phyloP scores from a whole-genome alignment of 2,797 vertebrate species.

The Acropternis orthonyx region DNA sequence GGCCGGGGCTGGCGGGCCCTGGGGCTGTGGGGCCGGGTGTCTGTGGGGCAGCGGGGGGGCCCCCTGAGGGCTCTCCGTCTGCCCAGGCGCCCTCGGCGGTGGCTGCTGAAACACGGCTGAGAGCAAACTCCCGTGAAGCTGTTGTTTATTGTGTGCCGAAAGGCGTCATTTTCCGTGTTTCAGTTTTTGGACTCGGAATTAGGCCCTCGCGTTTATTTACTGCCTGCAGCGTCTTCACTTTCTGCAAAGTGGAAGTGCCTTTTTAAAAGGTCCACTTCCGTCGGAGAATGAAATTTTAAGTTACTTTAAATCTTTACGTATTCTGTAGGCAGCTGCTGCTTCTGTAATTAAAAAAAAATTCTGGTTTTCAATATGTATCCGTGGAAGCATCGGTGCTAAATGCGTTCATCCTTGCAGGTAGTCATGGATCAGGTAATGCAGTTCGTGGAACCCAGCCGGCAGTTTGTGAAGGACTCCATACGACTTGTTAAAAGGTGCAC shows the following conservation, averaged over 20 bases:
- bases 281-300: background rate
- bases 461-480: slow-evolving; percentile 98
- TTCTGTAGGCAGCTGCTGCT: background rate
- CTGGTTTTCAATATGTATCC: accelerated
- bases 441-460: slow-evolving; percentile 95
- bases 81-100: too few relatives aligned
- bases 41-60: too few relatives aligned
- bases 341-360: background rate
- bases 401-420: background rate
- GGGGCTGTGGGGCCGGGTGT: too few relatives aligned
- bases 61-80: too few relatives aligned
- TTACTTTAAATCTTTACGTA: background rate
- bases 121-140: too few relatives aligned
- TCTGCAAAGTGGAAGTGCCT: background rate
- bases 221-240: background rate
- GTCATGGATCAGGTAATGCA: slow-evolving; percentile 98
- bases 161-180: accelerated
- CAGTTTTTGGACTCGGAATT: background rate
- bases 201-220: background rate
- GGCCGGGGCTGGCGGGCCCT: too few relatives aligned
- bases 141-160: background rate
- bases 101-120: too few relatives aligned
- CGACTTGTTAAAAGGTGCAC: slow-evolving; percentile 97
- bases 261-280: background rate
- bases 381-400: background rate